Evolutionary conservation across 2,113 vertebrate genomes (phyloP), one percentile per base, ranked within the genome.

Genomic region (Nasalis larvatus): DNA sequence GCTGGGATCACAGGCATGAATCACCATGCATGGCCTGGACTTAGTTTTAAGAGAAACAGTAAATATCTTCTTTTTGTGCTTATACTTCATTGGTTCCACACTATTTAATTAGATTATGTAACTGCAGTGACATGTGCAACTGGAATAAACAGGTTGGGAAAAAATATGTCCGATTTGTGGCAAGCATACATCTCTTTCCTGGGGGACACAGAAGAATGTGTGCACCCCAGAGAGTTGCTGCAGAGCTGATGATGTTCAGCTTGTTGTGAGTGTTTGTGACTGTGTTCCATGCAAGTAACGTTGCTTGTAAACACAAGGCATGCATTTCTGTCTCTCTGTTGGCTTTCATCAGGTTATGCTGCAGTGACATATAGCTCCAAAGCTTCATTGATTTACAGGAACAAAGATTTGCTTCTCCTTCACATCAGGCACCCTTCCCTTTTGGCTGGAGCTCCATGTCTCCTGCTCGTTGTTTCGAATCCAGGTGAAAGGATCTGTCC

Each of bases 261-360:
- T 63, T 9, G 14, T 8, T 30, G 35, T 25, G 20, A 37, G 40
- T 13, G 10, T 25, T 56, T 1, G 4, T 23, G 7, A 58, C 89
- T 40, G n/a, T 32, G 37, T 23, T 63, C 52, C 20, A 45, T 4
- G 37, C 25, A 74, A 18, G 7, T 8, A 52, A 4, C 2, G 6
- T 9, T 8, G 11, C 35, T 40, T 8, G 0, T 4, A 49, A 18
- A 17, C 18, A 11, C 27, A 9, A 12, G 8, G 17, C 16, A 18
- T 32, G 14, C 13, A 9, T 73, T 54, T 47, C n/a, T 32, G 14
- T 71, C 5, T 23, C 18, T 12, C 27, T 18, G 20, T 12, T 30
- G 27, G n/a, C 52, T 71, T 56, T 69, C 23, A 21, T 11, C 35
- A 27, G 52, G 20, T 63, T 17, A n/a, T 30, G 8, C 60, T 49